Percentiles rank a stretch among this genome's conserved stretches.
Conservation (phyloP, 2,113 vertebrate genomes). For the Lamprologus sp. region DNA sequence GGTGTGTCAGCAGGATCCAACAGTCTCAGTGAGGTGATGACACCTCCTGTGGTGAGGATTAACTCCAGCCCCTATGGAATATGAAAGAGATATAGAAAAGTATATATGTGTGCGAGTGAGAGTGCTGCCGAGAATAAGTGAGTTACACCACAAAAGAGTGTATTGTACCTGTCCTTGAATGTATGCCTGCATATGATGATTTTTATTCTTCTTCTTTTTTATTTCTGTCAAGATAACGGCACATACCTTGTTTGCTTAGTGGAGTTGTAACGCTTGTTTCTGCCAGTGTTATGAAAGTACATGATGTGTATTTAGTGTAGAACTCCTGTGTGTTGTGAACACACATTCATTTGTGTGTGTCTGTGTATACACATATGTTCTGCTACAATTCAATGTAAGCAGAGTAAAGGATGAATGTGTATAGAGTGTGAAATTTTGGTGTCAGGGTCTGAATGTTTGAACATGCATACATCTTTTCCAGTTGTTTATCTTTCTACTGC, state of each 20-base stretch:
- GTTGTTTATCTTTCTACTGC: neutral
- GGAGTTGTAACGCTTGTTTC: neutral
- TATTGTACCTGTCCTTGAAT: neutral
- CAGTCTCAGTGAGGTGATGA: neutral
- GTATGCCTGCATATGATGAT: neutral
- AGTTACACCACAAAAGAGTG: neutral
- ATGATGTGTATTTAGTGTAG: neutral
- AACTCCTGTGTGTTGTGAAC: neutral
- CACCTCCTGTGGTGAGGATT: slow-evolving; percentile 11
- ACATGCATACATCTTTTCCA: neutral
- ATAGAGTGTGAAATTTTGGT: neutral
- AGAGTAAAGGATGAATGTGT: neutral
- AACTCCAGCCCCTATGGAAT: neutral
- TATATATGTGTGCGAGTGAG: neutral
- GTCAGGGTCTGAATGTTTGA: neutral
- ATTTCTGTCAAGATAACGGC: neutral
- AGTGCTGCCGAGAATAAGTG: neutral
- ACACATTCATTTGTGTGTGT: neutral
- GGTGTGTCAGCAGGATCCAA: neutral
- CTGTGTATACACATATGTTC: neutral
- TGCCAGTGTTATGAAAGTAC: neutral
- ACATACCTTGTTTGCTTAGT: neutral
- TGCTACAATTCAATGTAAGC: neutral
- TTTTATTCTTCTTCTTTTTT: neutral
- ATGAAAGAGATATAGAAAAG: neutral